Conservation (phyloP, 1,140 invertebrate genomes). For the Neotoxoptera formosana region DNA sequence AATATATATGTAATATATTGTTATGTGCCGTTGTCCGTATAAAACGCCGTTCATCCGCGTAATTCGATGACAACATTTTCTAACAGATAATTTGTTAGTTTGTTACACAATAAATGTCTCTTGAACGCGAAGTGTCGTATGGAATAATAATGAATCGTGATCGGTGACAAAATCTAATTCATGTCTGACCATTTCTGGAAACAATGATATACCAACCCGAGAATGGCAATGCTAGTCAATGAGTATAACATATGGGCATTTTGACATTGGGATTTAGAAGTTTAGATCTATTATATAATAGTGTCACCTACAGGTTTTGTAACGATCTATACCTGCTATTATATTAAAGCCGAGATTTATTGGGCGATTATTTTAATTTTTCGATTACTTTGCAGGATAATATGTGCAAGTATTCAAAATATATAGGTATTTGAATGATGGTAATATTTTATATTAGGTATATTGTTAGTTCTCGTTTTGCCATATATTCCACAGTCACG, state of each 20-base stretch:
- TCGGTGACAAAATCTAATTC: slow-evolving; percentile 40
- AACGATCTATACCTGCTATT: background rate
- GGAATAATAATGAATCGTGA: slow-evolving; percentile 41
- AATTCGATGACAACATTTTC: background rate
- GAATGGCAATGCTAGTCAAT: slow-evolving; percentile 7
- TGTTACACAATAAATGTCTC: background rate
- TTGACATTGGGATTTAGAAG: background rate
- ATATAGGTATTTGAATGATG: background rate
- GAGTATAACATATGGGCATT: background rate
- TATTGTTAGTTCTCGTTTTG: background rate
- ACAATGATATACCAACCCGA: slow-evolving; percentile 19
- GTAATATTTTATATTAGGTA: background rate
- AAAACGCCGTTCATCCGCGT: background rate
- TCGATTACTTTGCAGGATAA: background rate
- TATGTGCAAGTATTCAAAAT: background rate
- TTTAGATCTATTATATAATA: background rate
- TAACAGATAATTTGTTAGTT: slow-evolving; percentile 25
- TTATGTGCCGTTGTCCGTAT: background rate
- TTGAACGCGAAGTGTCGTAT: background rate
- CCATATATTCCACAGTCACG: slow-evolving; percentile 6
- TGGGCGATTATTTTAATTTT: background rate
- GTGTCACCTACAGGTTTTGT: background rate
- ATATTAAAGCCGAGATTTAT: background rate
- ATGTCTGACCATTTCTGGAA: slow-evolving; percentile 36
- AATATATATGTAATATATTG: background rate